Conservation (phyloP, 2,797 vertebrate species). For the Scomberomorus guttatus region DNA sequence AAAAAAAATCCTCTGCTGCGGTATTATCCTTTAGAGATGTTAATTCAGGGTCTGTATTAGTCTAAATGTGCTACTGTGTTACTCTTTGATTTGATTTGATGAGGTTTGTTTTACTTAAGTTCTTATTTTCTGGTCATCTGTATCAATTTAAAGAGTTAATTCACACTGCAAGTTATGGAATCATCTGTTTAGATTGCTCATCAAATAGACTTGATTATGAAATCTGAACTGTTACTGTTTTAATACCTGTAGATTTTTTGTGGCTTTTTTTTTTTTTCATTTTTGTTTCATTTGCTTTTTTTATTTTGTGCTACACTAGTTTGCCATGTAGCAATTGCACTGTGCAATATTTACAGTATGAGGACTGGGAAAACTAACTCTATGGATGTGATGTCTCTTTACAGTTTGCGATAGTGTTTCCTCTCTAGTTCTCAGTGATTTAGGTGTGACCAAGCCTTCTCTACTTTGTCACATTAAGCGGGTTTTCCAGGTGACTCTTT, state of each 20-base stretch:
- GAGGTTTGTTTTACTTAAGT: constrained; percentile 83
- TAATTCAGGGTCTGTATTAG: constrained; percentile 94
- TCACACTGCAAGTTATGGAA: constrained; percentile 98
- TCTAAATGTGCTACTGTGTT: constrained; percentile 93
- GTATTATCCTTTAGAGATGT: constrained; percentile 88
- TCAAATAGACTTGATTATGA: constrained; percentile 90
- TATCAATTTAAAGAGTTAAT: constrained; percentile 92
- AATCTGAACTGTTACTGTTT: constrained; percentile 96
- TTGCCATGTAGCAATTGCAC: constrained; percentile 99
- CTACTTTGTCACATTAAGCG: constrained; percentile 99
- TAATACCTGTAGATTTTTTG: constrained; percentile 91
- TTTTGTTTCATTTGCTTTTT: constrained; percentile 88
- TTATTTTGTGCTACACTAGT: constrained; percentile 99
- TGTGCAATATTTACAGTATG: constrained; percentile 99
- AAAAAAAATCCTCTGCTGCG: constrained; percentile 78
- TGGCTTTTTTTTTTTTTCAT: constrained; percentile 82
- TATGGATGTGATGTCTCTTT: constrained; percentile 99
- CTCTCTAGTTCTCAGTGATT: constrained; percentile 99
- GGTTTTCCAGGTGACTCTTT: constrained; percentile 99
- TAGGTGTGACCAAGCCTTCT: constrained; percentile 99
- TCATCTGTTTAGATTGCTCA: constrained; percentile 92
- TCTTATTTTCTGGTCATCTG: constrained; percentile 77
- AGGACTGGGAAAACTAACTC: constrained; percentile 97
- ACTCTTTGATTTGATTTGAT: constrained; percentile 84
- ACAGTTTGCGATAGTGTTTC: constrained; percentile 99